Percentiles rank a stretch among this genome's conserved stretches.
phyloP scores from a whole-genome alignment of 2,797 vertebrate genomes.

The Meriones psammophilus region DNA sequence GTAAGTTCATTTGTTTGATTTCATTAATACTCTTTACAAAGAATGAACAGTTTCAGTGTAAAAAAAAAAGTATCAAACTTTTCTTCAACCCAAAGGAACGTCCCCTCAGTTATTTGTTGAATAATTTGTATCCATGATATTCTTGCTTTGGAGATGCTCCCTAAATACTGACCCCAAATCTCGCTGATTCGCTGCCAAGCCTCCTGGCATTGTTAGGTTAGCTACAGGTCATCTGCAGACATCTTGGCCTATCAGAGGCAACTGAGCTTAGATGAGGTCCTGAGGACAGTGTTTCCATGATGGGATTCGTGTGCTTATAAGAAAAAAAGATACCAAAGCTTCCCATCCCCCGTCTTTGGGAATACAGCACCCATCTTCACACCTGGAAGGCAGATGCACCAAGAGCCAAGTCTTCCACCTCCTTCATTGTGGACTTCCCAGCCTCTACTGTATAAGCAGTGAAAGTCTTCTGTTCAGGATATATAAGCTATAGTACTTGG shows the following conservation, averaged over 20 bases:
- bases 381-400: not conserved
- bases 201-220: not conserved
- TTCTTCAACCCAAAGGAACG: conserved; percentile 20
- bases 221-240: not conserved
- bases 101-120: conserved; percentile 5
- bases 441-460: not conserved
- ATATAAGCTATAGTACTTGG: not conserved
- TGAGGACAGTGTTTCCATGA: not conserved
- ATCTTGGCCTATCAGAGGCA: not conserved
- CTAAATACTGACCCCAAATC: not conserved
- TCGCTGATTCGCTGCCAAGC: not conserved
- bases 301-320: not conserved
- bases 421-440: not conserved
- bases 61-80: not conserved
- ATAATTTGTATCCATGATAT: not conserved
- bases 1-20: conserved; percentile 19
- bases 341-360: not conserved
- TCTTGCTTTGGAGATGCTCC: not conserved
- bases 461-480: not conserved
- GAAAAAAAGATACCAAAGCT: not conserved
- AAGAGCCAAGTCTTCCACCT: not conserved
- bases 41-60: not conserved
- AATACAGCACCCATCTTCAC: not conserved
- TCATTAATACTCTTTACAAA: not conserved
- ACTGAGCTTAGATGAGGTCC: not conserved